Evolutionary conservation across 1,140 invertebrate species (phyloP).

Genomic region (Bombus impatiens): DNA sequence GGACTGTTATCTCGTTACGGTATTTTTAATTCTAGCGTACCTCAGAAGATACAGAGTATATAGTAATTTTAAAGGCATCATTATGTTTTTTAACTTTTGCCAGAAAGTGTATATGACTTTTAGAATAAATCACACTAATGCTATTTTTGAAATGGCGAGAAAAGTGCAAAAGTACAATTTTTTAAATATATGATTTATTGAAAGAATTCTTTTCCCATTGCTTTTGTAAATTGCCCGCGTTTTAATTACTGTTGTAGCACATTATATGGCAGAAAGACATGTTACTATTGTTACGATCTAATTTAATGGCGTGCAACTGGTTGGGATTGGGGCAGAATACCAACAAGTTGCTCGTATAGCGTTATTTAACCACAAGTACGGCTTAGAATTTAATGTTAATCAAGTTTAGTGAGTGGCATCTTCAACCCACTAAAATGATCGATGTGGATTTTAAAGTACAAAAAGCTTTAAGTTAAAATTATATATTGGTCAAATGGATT

Average conservation of each 20-base stretch:
- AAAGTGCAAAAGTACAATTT: too few relatives aligned
- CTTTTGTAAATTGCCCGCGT: too few relatives aligned
- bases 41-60: too few relatives aligned
- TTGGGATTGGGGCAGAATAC: not conserved
- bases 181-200: too few relatives aligned
- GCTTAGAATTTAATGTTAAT: constrained; percentile 21
- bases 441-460: not conserved
- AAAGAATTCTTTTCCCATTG: too few relatives aligned
- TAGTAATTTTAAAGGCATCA: too few relatives aligned
- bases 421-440: not conserved
- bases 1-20: too few relatives aligned
- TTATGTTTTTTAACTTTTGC: too few relatives aligned
- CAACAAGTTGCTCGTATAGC: constrained; percentile 36
- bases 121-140: too few relatives aligned
- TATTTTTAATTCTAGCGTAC: too few relatives aligned
- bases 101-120: too few relatives aligned
- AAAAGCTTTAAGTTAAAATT: not conserved
- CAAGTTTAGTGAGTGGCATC: not conserved
- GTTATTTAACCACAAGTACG: constrained; percentile 20
- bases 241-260: not conserved
- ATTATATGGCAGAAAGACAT: not conserved
- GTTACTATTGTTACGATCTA: constrained; percentile 5
- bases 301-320: constrained; percentile 7
- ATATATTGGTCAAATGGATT: not conserved
- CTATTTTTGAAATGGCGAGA: too few relatives aligned